Conservation (phyloP, 1,140 invertebrate genomes). For the Pseudoatta argentina region DNA sequence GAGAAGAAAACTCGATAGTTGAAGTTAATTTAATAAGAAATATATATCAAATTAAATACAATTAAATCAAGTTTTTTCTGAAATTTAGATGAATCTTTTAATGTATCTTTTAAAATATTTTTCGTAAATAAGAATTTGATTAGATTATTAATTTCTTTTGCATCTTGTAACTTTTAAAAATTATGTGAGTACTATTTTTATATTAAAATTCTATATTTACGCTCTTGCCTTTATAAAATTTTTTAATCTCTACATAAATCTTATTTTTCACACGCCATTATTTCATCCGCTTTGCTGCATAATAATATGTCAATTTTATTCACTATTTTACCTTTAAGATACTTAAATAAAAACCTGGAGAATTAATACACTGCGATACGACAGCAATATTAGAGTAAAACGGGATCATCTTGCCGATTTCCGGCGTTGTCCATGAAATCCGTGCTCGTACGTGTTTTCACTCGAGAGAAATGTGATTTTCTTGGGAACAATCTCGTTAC, state of each 20-base stretch:
- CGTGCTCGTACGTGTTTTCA: conserved; percentile 19
- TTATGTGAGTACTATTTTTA: neutral
- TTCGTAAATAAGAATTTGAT: neutral
- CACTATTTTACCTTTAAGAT: neutral
- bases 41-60: neutral
- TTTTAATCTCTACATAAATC: conserved; percentile 3
- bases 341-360: conserved; percentile 15
- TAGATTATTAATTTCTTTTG: neutral
- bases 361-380: conserved; percentile 16
- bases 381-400: neutral
- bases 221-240: neutral
- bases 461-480: conserved; percentile 39
- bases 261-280: neutral
- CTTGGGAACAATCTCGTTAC: conserved; percentile 23
- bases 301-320: conserved; percentile 25
- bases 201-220: conserved; percentile 14
- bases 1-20: no score
- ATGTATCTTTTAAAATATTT: neutral
- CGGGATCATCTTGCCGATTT: neutral
- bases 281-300: neutral
- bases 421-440: conserved; percentile 8
- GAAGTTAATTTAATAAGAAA: no score
- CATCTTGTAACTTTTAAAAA: conserved; percentile 5
- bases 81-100: neutral
- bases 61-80: neutral